Base-by-base conservation (phyloP, 2,113 vertebrate species). In the Otocyon megalotis region DNA sequence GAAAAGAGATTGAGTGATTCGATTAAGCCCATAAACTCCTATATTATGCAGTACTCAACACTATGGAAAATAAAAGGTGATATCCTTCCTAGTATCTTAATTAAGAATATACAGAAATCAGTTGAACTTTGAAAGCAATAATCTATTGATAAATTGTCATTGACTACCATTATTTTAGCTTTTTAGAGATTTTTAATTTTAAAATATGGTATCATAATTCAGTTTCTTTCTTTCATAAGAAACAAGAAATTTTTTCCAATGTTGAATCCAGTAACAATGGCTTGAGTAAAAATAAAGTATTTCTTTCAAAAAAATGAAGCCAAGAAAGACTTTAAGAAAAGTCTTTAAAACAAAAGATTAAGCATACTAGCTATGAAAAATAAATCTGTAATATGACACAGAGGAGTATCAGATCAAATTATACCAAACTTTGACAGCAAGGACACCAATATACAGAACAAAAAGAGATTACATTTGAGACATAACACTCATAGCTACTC, bases 251-350 rank as follows among this genome's bases (percentile, higher is more conserved):
- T 3, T 71, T 71, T 95, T 90, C 65, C 22, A 90, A 95, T 19
- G 6, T 58, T 88, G 35, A 90, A 63, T 71, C 20, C 8, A 67
- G 11, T 84, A 93, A 83, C 9, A 67, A 89, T 3, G 58, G 14
- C 4, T 80, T 93, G 15, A 90, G 12, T 76, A 71, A 10, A 26
- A 94, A 90, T 58, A 95, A 84, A 76, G 30, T 43, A 20, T 74
- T 96, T 96, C 63, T 56, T 24, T 92, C 76, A 91, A 72, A 84
- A 84, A 97, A 88, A 74, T 77, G 65, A 77, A 90, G 74, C 5
- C 20, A 48, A 32, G n/a, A 69, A 26, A n/a, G 58, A 15, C 43
- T 43, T 7, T 43, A 76, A 88, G 87, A 76, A 71, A 43, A 79
- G 9, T 54, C 5, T n/a, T 37, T 90, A 76, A 65, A 92, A 92